phyloP scores from a whole-genome alignment of 92 coral and sea anemone species.

The Galaxea fascicularis region DNA sequence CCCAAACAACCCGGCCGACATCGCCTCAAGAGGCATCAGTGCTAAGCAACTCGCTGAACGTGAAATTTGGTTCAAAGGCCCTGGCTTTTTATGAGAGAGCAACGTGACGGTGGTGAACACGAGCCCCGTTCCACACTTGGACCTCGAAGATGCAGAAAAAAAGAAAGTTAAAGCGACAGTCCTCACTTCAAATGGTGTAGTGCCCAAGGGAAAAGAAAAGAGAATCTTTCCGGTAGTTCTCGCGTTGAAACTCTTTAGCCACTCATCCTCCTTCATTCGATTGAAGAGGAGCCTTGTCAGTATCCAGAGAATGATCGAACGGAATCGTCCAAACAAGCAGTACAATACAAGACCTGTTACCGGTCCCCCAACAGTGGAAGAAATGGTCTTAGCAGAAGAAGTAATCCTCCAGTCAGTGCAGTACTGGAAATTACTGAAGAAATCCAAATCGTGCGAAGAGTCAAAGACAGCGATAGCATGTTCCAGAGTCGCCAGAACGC shows the following conservation, averaged over 20 bases:
- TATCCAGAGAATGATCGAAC: conserved; percentile 58
- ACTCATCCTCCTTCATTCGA: conserved; percentile 56
- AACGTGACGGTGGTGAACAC: background rate
- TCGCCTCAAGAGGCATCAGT: conserved; percentile 39
- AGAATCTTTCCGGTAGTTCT: background rate
- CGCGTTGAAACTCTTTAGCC: conserved; percentile 26
- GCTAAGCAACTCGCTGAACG: conserved; percentile 10
- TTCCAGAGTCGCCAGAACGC: conserved; percentile 50
- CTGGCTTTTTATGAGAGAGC: conserved; percentile 13
- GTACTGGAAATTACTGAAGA: conserved; percentile 8
- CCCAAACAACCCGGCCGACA: conserved; percentile 33
- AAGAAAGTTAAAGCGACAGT: conserved; percentile 46
- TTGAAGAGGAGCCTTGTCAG: conserved; percentile 55
- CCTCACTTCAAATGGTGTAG: conserved; percentile 22
- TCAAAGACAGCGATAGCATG: conserved; percentile 20
- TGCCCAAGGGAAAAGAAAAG: background rate
- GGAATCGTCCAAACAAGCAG: conserved; percentile 51
- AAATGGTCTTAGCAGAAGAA: conserved; percentile 40
- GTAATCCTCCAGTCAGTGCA: conserved; percentile 39
- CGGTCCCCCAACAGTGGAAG: conserved; percentile 51
- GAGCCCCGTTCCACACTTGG: conserved; percentile 30
- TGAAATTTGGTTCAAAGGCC: conserved; percentile 35
- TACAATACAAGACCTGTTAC: conserved; percentile 24
- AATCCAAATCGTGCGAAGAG: too few relatives aligned
- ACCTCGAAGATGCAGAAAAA: conserved; percentile 58